Base-by-base conservation (phyloP, 1,140 invertebrate species). In the Anadara kagoshimensis region DNA sequence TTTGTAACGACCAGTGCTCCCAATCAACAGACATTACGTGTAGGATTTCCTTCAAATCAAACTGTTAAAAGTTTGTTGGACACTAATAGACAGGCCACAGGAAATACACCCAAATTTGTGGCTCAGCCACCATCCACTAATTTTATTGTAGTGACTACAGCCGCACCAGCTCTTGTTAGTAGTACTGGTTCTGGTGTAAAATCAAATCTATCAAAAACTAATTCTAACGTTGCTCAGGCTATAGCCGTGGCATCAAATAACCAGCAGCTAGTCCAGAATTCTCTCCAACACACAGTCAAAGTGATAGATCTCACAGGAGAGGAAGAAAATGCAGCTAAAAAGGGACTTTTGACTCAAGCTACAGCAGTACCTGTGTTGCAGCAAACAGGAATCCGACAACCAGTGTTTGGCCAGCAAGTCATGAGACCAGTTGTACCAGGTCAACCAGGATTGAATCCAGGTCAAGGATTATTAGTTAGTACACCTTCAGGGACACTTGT, bases 281-380 rank as follows among this genome's bases (percentile, higher is more conserved):
- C 24, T 41, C 62, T 49, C n/a, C 20, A 44, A 24, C 43, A 47
- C 24, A n/a, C 53, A 44, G 62, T 63, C 24, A 80, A 82, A 56
- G 65, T 80, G 1, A 80, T 82, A 41, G 80, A 82, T 56, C 43
- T 82, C 44, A 82, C 80, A 16, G 63, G 63, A 41, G 80, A 82
- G 44, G 80, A 82, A 65, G 80, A 82, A 43, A 47, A 12, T 24
- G 56, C 53, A 5, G 59, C 29, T 56, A 66, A 56, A 58, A 74
- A 71, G 44, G 61, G 58, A 43, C 43, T 54, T 44, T 36, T 51
- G n/a, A 16, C 49, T 54, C 58, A 59, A 12, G 58, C 12, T 43
- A 36, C 66, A n/a, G 43, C 44, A 64, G 12, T 26, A 20, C 22
- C 47, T 18, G 5, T 45, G 24, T 47, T 26, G 45, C 29, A 36